A percentile compares a stretch with the other conserved stretches of the same genome.
These are phyloP conservation scores for Plebejus argus DNA, from an alignment of 2,888 invertebrate genomes.

Conservation along the genomic window DNA sequence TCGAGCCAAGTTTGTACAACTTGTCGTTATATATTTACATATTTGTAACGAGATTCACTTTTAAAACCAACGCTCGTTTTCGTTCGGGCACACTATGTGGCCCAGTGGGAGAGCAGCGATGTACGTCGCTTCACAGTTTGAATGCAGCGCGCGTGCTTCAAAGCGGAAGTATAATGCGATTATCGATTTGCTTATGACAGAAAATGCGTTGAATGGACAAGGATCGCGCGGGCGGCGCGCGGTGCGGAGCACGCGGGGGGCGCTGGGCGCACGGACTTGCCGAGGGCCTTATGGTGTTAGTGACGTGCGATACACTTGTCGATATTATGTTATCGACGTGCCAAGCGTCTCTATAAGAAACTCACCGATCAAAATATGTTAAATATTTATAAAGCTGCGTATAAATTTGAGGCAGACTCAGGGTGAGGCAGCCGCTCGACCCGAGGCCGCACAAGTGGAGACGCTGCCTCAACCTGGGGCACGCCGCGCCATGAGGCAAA, in stretches of 20 bases:
- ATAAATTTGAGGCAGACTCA: too few species aligned
- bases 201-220: slow-evolving; percentile 78
- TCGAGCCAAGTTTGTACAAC: slow-evolving; percentile 33
- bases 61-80: slow-evolving; percentile 39
- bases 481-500: too few species aligned
- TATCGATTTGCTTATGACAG: slow-evolving; percentile 80
- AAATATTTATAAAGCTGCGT: background rate
- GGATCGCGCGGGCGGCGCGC: slow-evolving; percentile 48
- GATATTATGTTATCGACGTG: background rate
- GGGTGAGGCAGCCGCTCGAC: too few species aligned
- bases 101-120: slow-evolving; percentile 43
- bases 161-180: slow-evolving; percentile 79
- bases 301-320: slow-evolving; percentile 37
- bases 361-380: background rate
- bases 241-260: slow-evolving; percentile 44
- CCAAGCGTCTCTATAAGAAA: background rate
- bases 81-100: slow-evolving; percentile 34
- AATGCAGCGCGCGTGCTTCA: slow-evolving; percentile 73
- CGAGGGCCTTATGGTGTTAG: slow-evolving; percentile 43
- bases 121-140: slow-evolving; percentile 63
- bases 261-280: slow-evolving; percentile 46
- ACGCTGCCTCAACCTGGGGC: too few species aligned
- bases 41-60: slow-evolving; percentile 32
- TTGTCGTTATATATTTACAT: slow-evolving; percentile 16
- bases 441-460: too few species aligned